A percentile compares a stretch with the other conserved stretches of the same genome.
Conservation (phyloP, 2,888 invertebrate genomes). For the Tachina grossa region DNA sequence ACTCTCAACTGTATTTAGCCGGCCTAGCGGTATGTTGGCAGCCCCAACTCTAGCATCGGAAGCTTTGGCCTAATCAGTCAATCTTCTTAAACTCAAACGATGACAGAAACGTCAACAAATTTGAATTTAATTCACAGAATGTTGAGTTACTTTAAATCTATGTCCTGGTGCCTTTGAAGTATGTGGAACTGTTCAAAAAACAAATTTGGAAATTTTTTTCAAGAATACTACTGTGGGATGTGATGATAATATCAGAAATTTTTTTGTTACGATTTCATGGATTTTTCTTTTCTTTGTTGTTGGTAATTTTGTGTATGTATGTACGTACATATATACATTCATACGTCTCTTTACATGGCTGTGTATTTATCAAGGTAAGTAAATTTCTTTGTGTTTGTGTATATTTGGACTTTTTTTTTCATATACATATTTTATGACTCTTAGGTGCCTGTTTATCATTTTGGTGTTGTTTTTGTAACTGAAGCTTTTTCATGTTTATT, state of each 20-base stretch:
- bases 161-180: no score
- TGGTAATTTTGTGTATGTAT: conserved; percentile 13
- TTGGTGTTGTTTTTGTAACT: conserved; percentile 22
- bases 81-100: no score
- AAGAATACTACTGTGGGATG: conserved; percentile 14
- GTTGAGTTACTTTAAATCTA: no score
- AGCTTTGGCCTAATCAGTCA: no score
- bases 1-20: no score
- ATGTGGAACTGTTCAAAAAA: neutral
- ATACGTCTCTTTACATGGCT: neutral
- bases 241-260: conserved; percentile 53
- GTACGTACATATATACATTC: neutral
- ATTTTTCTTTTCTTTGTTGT: conserved; percentile 35
- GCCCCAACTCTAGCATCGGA: no score
- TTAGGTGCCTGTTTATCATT: conserved; percentile 66
- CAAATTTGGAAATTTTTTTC: neutral
- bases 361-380: neutral
- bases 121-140: no score
- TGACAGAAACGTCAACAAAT: no score
- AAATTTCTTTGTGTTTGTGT: neutral
- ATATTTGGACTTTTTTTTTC: neutral
- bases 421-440: conserved; percentile 54
- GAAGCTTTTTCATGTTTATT: neutral
- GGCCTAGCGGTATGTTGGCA: no score
- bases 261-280: conserved; percentile 51